Conservation (phyloP, 2,888 invertebrate species). For the Crocallis elinguaria region DNA sequence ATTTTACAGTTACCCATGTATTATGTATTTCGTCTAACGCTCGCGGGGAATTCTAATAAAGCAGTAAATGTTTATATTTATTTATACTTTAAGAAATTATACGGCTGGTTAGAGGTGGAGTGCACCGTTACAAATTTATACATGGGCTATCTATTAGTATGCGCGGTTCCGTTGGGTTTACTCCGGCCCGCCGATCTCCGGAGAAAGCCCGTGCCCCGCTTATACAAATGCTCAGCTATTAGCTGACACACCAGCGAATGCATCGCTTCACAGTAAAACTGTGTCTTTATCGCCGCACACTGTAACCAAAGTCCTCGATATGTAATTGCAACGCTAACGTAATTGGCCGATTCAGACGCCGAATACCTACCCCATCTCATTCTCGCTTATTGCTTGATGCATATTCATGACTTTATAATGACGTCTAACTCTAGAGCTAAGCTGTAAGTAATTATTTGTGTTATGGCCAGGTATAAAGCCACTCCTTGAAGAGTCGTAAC, state of each 20-base stretch:
- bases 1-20: constrained; percentile 67
- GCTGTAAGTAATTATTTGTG: constrained; percentile 49
- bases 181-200: constrained; percentile 59
- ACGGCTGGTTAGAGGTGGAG: constrained; percentile 59
- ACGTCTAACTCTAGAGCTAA: constrained; percentile 53
- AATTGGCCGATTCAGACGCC: constrained; percentile 57
- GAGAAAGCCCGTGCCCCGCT: constrained; percentile 76
- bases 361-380: constrained; percentile 56
- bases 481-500: constrained; percentile 44
- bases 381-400: constrained; percentile 59
- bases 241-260: constrained; percentile 66
- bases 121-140: constrained; percentile 80
- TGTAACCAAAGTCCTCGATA: constrained; percentile 59
- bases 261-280: constrained; percentile 63
- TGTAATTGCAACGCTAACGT: constrained; percentile 59
- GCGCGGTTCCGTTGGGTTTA: constrained; percentile 71
- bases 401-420: constrained; percentile 64
- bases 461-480: constrained; percentile 45
- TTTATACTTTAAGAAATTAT: constrained; percentile 60
- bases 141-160: constrained; percentile 74
- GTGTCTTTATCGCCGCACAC: constrained; percentile 61
- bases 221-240: constrained; percentile 63
- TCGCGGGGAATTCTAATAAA: constrained; percentile 70
- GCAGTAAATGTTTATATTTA: constrained; percentile 75
- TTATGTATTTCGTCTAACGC: constrained; percentile 68